Percentiles rank a stretch among this genome's conserved stretches.
phyloP scores from a whole-genome alignment of 1,140 invertebrate genomes.

The Mycetomoellerius zeteki region DNA sequence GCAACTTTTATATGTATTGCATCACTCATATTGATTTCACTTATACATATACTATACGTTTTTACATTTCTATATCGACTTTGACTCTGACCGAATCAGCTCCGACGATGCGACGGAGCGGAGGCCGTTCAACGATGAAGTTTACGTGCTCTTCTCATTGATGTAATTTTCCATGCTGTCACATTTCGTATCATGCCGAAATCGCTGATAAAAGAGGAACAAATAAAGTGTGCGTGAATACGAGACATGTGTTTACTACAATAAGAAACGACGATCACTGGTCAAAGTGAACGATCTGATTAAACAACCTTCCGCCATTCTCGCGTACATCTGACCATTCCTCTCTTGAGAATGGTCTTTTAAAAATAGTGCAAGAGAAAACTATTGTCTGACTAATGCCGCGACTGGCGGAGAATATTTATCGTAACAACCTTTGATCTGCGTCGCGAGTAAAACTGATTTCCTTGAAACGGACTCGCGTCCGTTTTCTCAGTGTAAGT shows the following conservation, averaged over 20 bases:
- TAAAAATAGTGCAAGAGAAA: slow-evolving; percentile 67
- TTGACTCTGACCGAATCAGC: no score
- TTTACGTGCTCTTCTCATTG: not conserved
- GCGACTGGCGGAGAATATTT: slow-evolving; percentile 63
- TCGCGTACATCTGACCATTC: not conserved
- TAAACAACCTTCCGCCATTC: not conserved
- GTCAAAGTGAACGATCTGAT: not conserved
- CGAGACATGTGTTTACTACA: slow-evolving; percentile 1
- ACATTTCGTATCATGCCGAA: slow-evolving; percentile 31
- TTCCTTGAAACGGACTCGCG: slow-evolving; percentile 63
- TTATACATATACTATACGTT: no score
- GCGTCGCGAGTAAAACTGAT: slow-evolving; percentile 61
- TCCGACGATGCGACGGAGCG: no score
- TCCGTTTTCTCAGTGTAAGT: not conserved
- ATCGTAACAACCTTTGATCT: slow-evolving; percentile 71
- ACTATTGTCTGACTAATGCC: slow-evolving; percentile 65
- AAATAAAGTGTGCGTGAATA: slow-evolving; percentile 23
- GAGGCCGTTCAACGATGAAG: no score
- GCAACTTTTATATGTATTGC: no score
- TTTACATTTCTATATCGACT: no score
- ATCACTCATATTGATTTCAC: no score
- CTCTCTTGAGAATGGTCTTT: not conserved
- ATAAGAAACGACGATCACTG: not conserved
- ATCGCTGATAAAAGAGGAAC: slow-evolving; percentile 11
- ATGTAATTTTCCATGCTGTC: slow-evolving; percentile 19